Evolutionary conservation across 2,113 vertebrate species (phyloP).

Genomic region (Gadus macrocephalus): DNA sequence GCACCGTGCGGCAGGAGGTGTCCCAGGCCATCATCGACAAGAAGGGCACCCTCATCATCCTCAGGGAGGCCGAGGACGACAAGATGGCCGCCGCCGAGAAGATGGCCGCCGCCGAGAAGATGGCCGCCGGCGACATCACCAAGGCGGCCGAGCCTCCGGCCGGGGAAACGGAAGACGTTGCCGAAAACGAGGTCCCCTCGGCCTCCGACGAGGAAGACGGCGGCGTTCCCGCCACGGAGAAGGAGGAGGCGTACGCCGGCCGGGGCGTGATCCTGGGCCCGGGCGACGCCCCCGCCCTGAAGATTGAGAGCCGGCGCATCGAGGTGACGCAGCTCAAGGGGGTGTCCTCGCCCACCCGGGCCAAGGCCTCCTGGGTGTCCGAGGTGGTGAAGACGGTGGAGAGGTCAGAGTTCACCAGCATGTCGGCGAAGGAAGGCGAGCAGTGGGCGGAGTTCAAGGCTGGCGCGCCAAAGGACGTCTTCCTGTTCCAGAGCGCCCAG

Average conservation of each 20-base stretch:
- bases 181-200: slow-evolving; percentile 3
- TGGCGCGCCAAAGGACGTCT: slow-evolving; percentile 18
- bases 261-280: slow-evolving; percentile 10
- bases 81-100: slow-evolving; percentile 28
- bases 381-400: slow-evolving; percentile 35
- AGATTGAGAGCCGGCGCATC: slow-evolving; percentile 38
- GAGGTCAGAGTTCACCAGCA: slow-evolving; percentile 13
- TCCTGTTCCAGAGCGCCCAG: slow-evolving; percentile 32
- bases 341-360: slow-evolving; percentile 58
- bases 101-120: slow-evolving; percentile 17
- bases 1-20: slow-evolving; percentile 75
- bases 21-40: slow-evolving; percentile 70
- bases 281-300: slow-evolving; percentile 28
- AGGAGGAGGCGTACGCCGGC: slow-evolving; percentile 17
- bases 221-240: neutral
- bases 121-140: slow-evolving; percentile 25
- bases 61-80: slow-evolving; percentile 53
- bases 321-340: slow-evolving; percentile 37
- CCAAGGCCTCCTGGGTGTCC: slow-evolving; percentile 63
- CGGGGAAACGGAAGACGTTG: slow-evolving; percentile 5
- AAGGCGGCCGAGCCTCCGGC: slow-evolving; percentile 5
- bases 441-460: slow-evolving; percentile 14
- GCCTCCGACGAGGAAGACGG: slow-evolving; percentile 17
- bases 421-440: slow-evolving; percentile 17
- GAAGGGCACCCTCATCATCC: slow-evolving; percentile 67